These are phyloP conservation scores for Campaea margaritaria DNA, from an alignment of 2,888 invertebrate species.

Conservation along the genomic window DNA sequence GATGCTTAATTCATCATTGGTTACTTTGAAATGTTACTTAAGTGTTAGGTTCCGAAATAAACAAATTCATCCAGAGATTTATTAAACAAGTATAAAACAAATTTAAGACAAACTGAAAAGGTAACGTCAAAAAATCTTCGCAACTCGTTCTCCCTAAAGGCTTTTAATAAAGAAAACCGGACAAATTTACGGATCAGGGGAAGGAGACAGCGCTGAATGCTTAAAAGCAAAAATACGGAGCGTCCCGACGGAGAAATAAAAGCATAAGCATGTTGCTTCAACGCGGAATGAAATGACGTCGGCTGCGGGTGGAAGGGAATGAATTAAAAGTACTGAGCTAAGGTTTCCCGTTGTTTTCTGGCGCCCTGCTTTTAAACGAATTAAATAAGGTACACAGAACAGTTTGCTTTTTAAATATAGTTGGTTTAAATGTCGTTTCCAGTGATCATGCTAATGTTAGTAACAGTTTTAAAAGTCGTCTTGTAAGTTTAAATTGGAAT, in stretches of 20 bases:
- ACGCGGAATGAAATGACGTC: constrained; percentile 72
- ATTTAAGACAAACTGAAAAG: background rate
- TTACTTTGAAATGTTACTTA: too few species aligned
- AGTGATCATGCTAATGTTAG: too few species aligned
- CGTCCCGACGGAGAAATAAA: constrained; percentile 64
- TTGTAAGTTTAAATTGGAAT: too few species aligned
- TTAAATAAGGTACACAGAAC: constrained; percentile 28
- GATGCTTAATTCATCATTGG: too few species aligned
- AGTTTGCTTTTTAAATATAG: constrained; percentile 2
- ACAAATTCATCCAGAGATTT: too few species aligned
- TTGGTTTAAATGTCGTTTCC: background rate
- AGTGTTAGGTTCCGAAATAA: too few species aligned
- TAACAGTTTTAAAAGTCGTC: too few species aligned
- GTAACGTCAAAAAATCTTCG: constrained; percentile 2
- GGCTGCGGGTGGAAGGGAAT: constrained; percentile 67
- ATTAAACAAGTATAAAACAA: background rate
- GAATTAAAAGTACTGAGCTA: constrained; percentile 66
- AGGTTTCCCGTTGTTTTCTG: constrained; percentile 71
- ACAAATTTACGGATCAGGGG: constrained; percentile 43
- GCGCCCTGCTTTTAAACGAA: constrained; percentile 49
- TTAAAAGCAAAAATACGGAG: constrained; percentile 45
- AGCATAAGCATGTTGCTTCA: constrained; percentile 74
- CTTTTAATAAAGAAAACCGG: constrained; percentile 38
- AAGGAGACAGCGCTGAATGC: constrained; percentile 41
- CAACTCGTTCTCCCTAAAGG: constrained; percentile 10